phyloP scores from a whole-genome alignment of 1,140 invertebrate genomes.

The Aphidius ervi region DNA sequence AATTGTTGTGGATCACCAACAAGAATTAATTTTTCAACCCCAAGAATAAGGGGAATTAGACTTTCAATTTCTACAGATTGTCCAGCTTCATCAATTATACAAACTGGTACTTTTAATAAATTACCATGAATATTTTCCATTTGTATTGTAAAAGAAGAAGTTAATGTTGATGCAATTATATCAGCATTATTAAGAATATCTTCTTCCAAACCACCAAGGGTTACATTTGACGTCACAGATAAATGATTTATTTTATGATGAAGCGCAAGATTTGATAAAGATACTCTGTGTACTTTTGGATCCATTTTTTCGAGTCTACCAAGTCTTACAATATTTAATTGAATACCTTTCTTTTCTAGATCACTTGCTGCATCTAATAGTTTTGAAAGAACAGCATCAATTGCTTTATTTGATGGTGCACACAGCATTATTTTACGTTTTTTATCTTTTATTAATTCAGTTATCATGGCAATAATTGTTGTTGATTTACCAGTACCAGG shows the following conservation, averaged over 20 bases:
- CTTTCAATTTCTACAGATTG: conserved; percentile 80
- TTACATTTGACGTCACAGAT: not conserved
- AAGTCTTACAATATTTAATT: not conserved
- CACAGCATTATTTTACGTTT: conserved; percentile 10
- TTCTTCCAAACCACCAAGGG: not conserved
- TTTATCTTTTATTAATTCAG: not conserved
- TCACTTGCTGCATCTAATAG: no score
- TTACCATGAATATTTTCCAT: not conserved
- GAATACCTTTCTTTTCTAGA: not conserved
- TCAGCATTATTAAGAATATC: not conserved
- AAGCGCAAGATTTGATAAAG: not conserved
- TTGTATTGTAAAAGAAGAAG: no score
- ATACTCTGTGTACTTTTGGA: not conserved
- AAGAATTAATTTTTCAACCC: conserved; percentile 70
- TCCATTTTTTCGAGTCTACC: conserved; percentile 12
- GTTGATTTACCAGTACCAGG: conserved; percentile 2
- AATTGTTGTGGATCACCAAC: conserved; percentile 88
- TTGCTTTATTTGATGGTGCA: conserved; percentile 5
- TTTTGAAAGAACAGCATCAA: conserved; percentile 3
- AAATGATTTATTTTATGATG: not conserved
- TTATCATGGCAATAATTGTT: not conserved
- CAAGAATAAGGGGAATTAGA: conserved; percentile 71
- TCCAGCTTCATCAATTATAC: conserved; percentile 89
- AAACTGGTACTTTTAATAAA: conserved; percentile 62
- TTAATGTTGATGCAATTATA: not conserved